A percentile compares a stretch with the other conserved stretches of the same genome.
Evolutionary conservation across 2,113 vertebrate genomes (phyloP).

Genomic region (Pampusana beccarii): DNA sequence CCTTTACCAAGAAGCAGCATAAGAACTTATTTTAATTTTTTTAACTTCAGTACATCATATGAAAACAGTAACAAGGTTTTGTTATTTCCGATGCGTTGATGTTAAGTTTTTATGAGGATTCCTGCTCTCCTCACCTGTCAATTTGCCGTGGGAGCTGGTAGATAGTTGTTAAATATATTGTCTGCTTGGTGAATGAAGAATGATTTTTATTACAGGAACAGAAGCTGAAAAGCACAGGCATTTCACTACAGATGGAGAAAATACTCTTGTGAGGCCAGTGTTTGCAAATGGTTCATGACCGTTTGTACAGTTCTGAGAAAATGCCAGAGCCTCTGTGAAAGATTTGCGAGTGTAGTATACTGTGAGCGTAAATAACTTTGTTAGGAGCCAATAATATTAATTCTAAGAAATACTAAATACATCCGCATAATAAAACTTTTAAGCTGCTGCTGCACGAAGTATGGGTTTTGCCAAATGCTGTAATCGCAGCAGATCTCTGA

Average conservation of each 20-base stretch:
- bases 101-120: not conserved
- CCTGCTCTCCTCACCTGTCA: not conserved
- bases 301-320: not conserved
- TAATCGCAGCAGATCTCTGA: not conserved
- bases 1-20: no score
- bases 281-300: not conserved
- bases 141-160: not conserved
- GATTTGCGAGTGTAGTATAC: not conserved
- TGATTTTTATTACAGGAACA: not conserved
- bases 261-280: not conserved
- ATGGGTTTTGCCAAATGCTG: not conserved
- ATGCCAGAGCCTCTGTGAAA: not conserved
- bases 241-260: not conserved
- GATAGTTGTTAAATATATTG: not conserved
- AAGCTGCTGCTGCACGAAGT: not conserved
- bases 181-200: not conserved
- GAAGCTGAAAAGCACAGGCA: not conserved
- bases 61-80: not conserved
- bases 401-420: not conserved
- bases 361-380: not conserved
- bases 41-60: not conserved
- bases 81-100: not conserved
- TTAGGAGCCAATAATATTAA: not conserved
- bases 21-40: not conserved
- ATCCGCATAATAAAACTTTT: not conserved